Conservation (phyloP, 2,797 vertebrate genomes). For the Vultur gryphus region DNA sequence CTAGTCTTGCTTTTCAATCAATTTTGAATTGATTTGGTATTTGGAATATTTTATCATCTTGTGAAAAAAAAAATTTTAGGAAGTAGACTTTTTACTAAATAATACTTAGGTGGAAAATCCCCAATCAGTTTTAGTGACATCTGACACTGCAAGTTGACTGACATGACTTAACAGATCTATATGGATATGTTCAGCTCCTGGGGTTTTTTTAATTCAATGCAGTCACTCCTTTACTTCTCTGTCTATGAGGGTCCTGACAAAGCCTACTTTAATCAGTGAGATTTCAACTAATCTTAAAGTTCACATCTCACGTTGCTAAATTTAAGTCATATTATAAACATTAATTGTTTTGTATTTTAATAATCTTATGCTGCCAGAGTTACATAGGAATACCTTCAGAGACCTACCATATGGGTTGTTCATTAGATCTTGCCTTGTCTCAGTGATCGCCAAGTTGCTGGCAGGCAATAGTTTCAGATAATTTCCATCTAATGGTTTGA, state of each 20-base stretch:
- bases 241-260: neutral
- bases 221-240: neutral
- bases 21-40: neutral
- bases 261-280: neutral
- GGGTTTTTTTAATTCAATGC: neutral
- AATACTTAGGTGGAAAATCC: neutral
- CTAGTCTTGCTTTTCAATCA: neutral
- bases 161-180: neutral
- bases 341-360: neutral
- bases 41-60: neutral
- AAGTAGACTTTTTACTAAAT: neutral
- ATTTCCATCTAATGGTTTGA: constrained; percentile 32
- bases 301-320: neutral
- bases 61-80: neutral
- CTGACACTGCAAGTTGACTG: neutral
- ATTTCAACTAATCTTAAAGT: neutral
- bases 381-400: neutral
- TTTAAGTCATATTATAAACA: neutral
- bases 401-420: neutral
- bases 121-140: neutral
- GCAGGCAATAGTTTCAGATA: constrained; percentile 2
- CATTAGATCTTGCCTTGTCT: neutral
- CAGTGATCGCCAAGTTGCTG: neutral
- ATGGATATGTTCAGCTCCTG: neutral
- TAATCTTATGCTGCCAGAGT: neutral